Percentiles rank a stretch among this genome's conserved stretches.
These are phyloP conservation scores for Heliconius hermathena DNA, from an alignment of 1,140 invertebrate genomes.

Conservation along the genomic window DNA sequence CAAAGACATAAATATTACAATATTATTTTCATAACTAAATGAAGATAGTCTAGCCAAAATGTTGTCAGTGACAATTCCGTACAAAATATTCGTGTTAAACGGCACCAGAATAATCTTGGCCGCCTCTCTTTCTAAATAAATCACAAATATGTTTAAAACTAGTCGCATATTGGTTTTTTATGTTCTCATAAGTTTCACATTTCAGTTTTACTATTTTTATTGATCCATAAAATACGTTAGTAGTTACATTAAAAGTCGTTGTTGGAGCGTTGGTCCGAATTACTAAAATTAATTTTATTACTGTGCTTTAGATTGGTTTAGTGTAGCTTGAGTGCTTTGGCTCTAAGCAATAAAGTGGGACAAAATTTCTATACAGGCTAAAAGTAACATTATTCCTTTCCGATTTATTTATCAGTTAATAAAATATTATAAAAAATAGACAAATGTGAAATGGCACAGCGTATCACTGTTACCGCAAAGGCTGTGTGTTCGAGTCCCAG, in stretches of 20 bases:
- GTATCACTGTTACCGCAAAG: no score
- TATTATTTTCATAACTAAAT: constrained; percentile 6
- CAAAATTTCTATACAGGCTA: background rate
- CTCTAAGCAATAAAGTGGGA: background rate
- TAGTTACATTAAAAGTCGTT: constrained; percentile 9
- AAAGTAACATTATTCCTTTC: background rate
- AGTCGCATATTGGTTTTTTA: constrained; percentile 10
- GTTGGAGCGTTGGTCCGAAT: background rate
- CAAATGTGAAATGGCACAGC: no score
- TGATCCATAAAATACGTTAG: background rate
- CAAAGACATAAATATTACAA: background rate
- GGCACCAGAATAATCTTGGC: constrained; percentile 10
- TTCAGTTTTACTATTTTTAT: constrained; percentile 1
- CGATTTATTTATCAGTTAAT: background rate
- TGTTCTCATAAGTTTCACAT: constrained; percentile 7
- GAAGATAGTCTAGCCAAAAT: background rate
- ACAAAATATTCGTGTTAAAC: background rate
- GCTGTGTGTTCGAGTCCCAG: no score
- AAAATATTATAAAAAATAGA: no score
- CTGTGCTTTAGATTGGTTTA: background rate
- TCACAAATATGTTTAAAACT: background rate
- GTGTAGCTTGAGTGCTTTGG: background rate
- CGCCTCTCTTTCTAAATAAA: background rate
- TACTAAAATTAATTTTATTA: constrained; percentile 1
- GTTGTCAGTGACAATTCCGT: background rate